phyloP scores from a whole-genome alignment of 2,113 vertebrate species.

The Rhinolophus ferrumequinum region DNA sequence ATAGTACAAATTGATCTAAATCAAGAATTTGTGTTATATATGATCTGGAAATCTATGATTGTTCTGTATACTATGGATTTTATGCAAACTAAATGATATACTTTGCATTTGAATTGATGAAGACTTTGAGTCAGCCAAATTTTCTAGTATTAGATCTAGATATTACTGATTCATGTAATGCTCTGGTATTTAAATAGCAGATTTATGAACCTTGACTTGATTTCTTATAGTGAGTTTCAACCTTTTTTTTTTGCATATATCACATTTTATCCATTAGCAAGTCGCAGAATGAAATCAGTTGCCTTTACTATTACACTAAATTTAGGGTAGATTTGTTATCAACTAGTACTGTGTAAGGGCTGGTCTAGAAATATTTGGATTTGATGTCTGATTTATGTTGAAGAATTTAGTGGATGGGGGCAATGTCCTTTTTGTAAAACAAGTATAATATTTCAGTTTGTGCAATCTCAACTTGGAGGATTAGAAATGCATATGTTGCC shows the following conservation, averaged over 20 bases:
- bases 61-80: not conserved
- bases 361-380: not conserved
- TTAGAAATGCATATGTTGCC: not conserved
- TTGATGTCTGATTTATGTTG: slow-evolving; percentile 15
- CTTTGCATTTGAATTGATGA: not conserved
- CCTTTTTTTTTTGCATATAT: slow-evolving; percentile 44
- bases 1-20: slow-evolving; percentile 7
- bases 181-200: slow-evolving; percentile 36
- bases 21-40: not conserved
- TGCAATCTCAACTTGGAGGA: not conserved
- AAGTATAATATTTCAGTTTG: not conserved
- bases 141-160: not conserved
- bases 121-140: not conserved
- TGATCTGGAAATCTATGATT: not conserved
- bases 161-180: not conserved
- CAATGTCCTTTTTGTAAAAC: not conserved
- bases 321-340: not conserved
- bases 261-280: slow-evolving; percentile 16
- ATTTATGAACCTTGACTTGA: slow-evolving; percentile 37
- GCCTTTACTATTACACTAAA: not conserved
- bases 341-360: not conserved
- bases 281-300: slow-evolving; percentile 40
- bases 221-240: slow-evolving; percentile 47
- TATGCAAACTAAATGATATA: not conserved
- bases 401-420: not conserved